phyloP scores from a whole-genome alignment of 2,113 vertebrate genomes.

The Toxotes chatareus region DNA sequence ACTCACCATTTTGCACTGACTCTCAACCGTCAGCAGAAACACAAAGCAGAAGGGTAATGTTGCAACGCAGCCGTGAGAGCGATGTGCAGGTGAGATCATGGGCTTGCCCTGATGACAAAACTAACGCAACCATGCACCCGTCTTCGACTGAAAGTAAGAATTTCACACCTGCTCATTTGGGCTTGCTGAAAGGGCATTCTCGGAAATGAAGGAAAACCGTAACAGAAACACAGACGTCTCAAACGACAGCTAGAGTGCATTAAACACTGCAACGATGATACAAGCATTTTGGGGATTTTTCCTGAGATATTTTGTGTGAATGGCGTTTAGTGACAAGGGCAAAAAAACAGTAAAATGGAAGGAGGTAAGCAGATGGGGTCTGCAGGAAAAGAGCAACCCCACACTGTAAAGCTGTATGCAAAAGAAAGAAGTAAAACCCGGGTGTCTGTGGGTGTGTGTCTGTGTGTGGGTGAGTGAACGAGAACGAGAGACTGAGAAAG shows the following conservation, averaged over 20 bases:
- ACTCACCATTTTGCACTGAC: conserved; percentile 1
- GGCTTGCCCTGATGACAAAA: background rate
- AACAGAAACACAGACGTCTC: background rate
- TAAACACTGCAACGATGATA: background rate
- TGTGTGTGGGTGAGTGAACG: conserved; percentile 21
- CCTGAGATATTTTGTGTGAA: background rate
- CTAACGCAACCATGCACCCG: background rate
- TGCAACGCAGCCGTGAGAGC: background rate
- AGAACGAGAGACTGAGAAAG: conserved; percentile 29
- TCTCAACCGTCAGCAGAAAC: background rate
- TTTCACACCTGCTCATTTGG: conserved; percentile 10
- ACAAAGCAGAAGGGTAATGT: background rate
- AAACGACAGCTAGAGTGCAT: background rate
- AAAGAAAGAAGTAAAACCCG: conserved; percentile 58
- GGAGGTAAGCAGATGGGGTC: background rate
- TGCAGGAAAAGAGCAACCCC: conserved; percentile 4
- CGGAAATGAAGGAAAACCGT: conserved; percentile 7
- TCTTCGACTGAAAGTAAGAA: background rate
- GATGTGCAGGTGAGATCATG: background rate
- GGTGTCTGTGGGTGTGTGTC: conserved; percentile 12
- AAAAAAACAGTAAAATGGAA: background rate
- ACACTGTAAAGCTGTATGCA: conserved; percentile 15
- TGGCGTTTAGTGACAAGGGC: background rate
- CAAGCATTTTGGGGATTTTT: background rate
- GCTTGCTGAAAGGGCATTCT: conserved; percentile 5